These are phyloP conservation scores for Eumerus sabulonum DNA, from an alignment of 2,888 invertebrate genomes.

Conservation along the genomic window DNA sequence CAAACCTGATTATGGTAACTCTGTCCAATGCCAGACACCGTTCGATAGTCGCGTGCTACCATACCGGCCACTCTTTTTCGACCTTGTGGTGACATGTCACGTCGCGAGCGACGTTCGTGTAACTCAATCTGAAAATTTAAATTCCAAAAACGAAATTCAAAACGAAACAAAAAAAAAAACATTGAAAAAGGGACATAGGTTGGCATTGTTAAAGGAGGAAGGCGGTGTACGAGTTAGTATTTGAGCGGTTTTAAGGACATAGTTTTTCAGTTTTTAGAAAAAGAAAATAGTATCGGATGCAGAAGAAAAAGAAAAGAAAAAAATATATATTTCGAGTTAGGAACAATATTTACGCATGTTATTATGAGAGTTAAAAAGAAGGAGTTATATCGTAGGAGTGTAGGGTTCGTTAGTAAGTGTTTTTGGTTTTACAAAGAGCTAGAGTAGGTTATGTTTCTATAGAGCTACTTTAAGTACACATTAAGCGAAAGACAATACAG, in stretches of 20 bases:
- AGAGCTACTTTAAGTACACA: conserved; percentile 18
- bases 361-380: conserved; percentile 1
- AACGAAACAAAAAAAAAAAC: not conserved
- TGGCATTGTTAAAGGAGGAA: conserved; percentile 25
- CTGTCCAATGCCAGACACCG: conserved; percentile 79
- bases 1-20: conserved; percentile 80
- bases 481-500: conserved; percentile 25
- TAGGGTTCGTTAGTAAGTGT: conserved; percentile 7
- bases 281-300: conserved; percentile 36
- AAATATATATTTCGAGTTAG: conserved; percentile 14
- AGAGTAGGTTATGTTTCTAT: conserved; percentile 4
- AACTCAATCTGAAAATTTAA: conserved; percentile 79
- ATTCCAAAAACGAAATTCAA: conserved; percentile 37
- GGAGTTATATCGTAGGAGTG: not conserved
- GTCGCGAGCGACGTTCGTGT: conserved; percentile 87
- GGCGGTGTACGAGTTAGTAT: conserved; percentile 29
- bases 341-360: conserved; percentile 7
- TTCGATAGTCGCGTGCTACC: conserved; percentile 82
- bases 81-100: conserved; percentile 91
- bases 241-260: no score
- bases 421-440: not conserved
- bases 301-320: conserved; percentile 49
- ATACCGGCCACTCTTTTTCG: conserved; percentile 85
- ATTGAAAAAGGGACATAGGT: conserved; percentile 5
- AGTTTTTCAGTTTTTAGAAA: conserved; percentile 22